A percentile compares a stretch with the other conserved stretches of the same genome.
Conservation (phyloP, 1,140 invertebrate genomes). For the Procambarus virginalis region DNA sequence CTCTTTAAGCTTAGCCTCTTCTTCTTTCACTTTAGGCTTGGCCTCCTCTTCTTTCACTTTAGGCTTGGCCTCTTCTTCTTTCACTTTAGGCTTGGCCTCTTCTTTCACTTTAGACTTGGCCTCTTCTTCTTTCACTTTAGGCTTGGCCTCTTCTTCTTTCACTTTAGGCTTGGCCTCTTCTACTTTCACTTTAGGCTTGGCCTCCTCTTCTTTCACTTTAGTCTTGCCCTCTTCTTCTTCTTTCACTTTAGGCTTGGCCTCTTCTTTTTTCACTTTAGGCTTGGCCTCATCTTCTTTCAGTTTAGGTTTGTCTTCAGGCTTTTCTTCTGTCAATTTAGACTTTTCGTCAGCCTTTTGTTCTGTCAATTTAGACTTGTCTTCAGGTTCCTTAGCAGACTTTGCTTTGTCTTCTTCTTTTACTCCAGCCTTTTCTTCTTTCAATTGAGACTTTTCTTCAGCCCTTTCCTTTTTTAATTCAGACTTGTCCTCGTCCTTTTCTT, state of each 20-base stretch:
- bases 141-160: not conserved
- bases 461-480: slow-evolving; percentile 7
- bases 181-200: not conserved
- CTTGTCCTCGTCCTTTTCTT: not conserved
- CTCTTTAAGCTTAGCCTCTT: not conserved
- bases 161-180: slow-evolving; percentile 23
- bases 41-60: not conserved
- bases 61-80: slow-evolving; percentile 7
- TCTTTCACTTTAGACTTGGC: slow-evolving; percentile 8
- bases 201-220: not conserved
- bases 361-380: not conserved
- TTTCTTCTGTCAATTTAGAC: not conserved
- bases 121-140: slow-evolving; percentile 5
- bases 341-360: not conserved
- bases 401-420: not conserved
- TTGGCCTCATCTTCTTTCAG: not conserved
- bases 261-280: not conserved
- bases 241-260: not conserved
- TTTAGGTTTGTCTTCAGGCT: not conserved
- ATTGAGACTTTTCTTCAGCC: not conserved
- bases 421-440: not conserved
- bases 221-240: not conserved
- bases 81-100: not conserved
- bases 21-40: not conserved
- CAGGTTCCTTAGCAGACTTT: not conserved